These are phyloP conservation scores for Morone saxatilis DNA, from an alignment of 2,113 vertebrate genomes.

Conservation along the genomic window DNA sequence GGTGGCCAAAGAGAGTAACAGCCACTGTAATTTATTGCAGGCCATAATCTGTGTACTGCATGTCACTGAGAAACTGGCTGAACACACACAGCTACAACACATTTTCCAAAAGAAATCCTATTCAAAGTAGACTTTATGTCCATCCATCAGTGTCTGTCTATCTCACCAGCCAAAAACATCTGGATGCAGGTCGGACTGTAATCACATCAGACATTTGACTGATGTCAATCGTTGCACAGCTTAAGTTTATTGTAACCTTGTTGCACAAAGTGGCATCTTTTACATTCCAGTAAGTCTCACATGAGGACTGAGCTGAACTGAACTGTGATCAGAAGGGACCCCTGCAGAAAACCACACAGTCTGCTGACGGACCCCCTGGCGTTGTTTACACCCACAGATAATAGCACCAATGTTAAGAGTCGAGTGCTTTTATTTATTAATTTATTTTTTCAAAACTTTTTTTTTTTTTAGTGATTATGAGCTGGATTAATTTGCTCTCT, in stretches of 20 bases:
- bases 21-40: background rate
- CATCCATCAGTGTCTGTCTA: background rate
- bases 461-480: background rate
- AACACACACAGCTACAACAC: background rate
- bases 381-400: background rate
- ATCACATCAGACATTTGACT: background rate
- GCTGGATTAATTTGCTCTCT: background rate
- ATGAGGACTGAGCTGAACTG: constrained; percentile 2
- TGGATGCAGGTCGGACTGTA: background rate
- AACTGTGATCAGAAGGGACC: background rate
- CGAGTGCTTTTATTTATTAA: too few relatives aligned
- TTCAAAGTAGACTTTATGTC: background rate
- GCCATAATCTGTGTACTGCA: background rate
- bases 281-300: constrained; percentile 30
- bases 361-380: constrained; percentile 32
- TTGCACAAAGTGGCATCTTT: background rate
- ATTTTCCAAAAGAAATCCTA: too few relatives aligned
- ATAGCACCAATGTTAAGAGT: background rate
- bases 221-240: background rate
- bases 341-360: constrained; percentile 37
- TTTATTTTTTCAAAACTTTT: too few relatives aligned
- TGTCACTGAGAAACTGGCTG: too few relatives aligned
- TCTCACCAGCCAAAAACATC: background rate
- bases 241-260: background rate
- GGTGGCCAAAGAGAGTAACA: constrained; percentile 31